Base-by-base conservation (phyloP, 1,140 invertebrate species). In the Panonychus citri region DNA sequence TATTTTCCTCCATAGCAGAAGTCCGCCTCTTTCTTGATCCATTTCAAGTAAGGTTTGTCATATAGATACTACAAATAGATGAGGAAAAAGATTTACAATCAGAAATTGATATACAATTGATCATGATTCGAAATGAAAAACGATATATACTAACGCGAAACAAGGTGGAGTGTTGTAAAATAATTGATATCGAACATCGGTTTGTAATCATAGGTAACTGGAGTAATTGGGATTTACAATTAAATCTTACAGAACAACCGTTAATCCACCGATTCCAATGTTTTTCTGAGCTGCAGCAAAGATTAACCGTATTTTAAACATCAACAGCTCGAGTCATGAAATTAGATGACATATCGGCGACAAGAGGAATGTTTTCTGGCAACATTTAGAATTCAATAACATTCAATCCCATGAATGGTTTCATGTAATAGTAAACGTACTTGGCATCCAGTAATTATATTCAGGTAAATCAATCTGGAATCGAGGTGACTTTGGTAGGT, bases 211-310 rank as follows among this genome's bases (percentile, higher is more conserved):
- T 96, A 74, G 40, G 97, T 75, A 1, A 79, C 74, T 0, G 94
- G 94, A 13, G 76, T 74, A 59, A 82, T 39, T 64, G 68, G 1
- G 84, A 76, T 53, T 80, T 75, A 39, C 19, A 98, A 70, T 2
- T 98, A 72, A 72, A 97, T 90, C 53, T 95, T 85, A 58, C 89
- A 74, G 95, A 1, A 93, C 85, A 0, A 97, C 68, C 0, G 86
- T 89, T 4, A 91, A 79, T 26, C 93, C 93, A 27, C 90, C 78
- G 54, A 87, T 85, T 15, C 94, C 94, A 59, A 95, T 82, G 69
- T 98, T 98, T 70, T 98, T 98, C 69, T 98, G 94, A 3, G 91
- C 89, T 40, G 91, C 90, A 61, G 83, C 93, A 71, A 87, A 93
- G 62, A 98, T 88, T 0, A 90, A 68, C 46, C 86, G 90, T 74